Conservation (phyloP, 2,113 vertebrate species). For the Myocastor coypus region DNA sequence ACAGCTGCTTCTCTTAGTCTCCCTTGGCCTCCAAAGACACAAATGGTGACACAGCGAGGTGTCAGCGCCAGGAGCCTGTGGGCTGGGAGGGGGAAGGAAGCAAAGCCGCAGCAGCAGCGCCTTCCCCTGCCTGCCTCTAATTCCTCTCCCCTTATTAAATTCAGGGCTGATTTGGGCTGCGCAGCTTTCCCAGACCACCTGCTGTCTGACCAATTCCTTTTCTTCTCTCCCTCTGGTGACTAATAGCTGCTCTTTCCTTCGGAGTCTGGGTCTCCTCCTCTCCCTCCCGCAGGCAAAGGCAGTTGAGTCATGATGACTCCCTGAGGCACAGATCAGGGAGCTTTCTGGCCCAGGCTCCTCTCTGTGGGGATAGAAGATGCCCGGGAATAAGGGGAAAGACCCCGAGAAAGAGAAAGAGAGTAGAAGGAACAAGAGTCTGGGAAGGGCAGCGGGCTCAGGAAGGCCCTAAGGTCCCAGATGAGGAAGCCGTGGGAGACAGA, state of each 20-base stretch:
- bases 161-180: slow-evolving; percentile 54
- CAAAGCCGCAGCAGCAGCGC: background rate
- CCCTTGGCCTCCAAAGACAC: background rate
- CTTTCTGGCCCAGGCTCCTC: background rate
- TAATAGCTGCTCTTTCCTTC: slow-evolving; percentile 73
- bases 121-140: slow-evolving; percentile 37
- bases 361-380: background rate
- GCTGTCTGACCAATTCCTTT: slow-evolving; percentile 70
- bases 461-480: background rate
- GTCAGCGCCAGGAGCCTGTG: background rate
- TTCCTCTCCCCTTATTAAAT: slow-evolving; percentile 68
- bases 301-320: background rate
- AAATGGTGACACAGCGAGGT: too few relatives aligned
- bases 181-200: slow-evolving; percentile 61
- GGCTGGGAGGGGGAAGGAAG: background rate
- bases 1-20: background rate
- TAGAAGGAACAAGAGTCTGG: background rate
- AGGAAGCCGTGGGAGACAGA: background rate
- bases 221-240: slow-evolving; percentile 57
- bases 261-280: background rate
- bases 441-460: background rate
- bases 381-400: background rate
- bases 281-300: background rate
- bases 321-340: background rate
- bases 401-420: background rate